Evolutionary conservation across 2,113 vertebrate species (phyloP).

Genomic region (Sigmodon hispidus): DNA sequence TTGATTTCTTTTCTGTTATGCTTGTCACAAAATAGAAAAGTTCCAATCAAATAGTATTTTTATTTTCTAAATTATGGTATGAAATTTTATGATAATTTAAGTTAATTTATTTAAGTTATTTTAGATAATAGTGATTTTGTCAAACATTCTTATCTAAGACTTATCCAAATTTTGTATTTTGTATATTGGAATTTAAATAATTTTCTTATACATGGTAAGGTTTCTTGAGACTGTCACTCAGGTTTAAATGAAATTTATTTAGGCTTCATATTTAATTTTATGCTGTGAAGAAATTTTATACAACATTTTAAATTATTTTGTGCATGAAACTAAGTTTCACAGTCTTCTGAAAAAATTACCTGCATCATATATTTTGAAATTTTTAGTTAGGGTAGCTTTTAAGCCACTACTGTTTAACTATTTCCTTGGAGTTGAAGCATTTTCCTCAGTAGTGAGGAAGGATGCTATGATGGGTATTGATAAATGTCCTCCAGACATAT

Average conservation of each 20-base stretch:
- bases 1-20: too few species aligned
- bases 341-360: neutral
- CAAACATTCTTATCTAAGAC: neutral
- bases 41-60: neutral
- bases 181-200: neutral
- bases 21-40: neutral
- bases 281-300: neutral
- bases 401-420: neutral
- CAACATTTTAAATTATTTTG: neutral
- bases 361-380: neutral
- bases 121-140: neutral
- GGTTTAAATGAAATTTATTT: neutral
- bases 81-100: neutral
- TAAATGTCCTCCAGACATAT: too few species aligned
- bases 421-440: neutral
- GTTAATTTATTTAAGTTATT: neutral
- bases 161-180: neutral
- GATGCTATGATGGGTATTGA: neutral
- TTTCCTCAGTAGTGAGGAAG: neutral
- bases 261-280: neutral
- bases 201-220: neutral
- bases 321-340: neutral
- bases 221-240: neutral
- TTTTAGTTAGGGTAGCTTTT: neutral
- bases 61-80: neutral